These are phyloP conservation scores for Rhagoletis zephyria DNA, from an alignment of 1,140 invertebrate species.

Conservation along the genomic window DNA sequence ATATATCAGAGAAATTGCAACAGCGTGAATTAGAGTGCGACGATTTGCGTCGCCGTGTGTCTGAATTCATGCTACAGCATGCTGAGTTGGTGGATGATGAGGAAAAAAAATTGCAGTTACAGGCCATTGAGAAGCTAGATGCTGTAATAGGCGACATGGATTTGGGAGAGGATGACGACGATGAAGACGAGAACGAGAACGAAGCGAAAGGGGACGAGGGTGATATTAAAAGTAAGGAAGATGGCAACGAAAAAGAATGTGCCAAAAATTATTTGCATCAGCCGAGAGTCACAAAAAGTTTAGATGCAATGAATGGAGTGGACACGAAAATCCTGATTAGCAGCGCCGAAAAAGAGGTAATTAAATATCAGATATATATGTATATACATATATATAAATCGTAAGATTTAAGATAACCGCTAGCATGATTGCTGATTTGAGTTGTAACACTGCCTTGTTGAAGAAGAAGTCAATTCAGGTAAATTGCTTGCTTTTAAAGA, in stretches of 20 bases:
- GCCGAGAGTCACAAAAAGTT: background rate
- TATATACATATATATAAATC: background rate
- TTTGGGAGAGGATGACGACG: constrained; percentile 58
- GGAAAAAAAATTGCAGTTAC: constrained; percentile 62
- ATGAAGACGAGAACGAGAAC: constrained; percentile 60
- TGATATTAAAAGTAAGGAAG: constrained; percentile 17
- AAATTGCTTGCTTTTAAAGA: too few species aligned
- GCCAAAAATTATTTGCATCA: background rate
- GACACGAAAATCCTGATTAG: background rate
- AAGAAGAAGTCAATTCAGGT: too few species aligned
- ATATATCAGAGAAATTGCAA: constrained; percentile 74
- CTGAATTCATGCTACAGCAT: constrained; percentile 52
- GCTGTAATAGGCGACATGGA: constrained; percentile 61
- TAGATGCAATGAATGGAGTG: constrained; percentile 19
- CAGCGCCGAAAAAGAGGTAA: constrained; percentile 27
- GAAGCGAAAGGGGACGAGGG: constrained; percentile 20
- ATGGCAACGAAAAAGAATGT: constrained; percentile 27
- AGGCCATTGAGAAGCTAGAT: constrained; percentile 65
- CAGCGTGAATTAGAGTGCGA: constrained; percentile 73
- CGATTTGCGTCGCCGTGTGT: constrained; percentile 63
- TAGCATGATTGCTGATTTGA: too few species aligned
- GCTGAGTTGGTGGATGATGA: constrained; percentile 58
- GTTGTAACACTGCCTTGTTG: too few species aligned
- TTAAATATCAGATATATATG: too few species aligned
- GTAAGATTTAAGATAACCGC: too few species aligned